Evolutionary conservation across 2,113 vertebrate genomes (phyloP), one percentile per base, ranked within the genome.

Genomic region (Ascaphus truei): DNA sequence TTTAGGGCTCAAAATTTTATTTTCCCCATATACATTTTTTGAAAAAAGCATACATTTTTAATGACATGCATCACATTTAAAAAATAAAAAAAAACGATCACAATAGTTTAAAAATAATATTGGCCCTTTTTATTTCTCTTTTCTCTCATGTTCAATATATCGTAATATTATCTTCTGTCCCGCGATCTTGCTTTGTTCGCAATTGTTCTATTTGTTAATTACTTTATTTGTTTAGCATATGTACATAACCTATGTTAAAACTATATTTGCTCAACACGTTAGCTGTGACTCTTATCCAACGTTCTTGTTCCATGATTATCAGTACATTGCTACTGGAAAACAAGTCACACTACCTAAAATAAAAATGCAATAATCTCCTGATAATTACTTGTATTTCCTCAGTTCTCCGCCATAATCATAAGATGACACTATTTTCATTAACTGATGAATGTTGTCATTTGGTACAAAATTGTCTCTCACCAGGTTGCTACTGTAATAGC

Each of bases 401-500:
- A n/a, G 50, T 53, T 53, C 12, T n/a, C 5, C 5, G 22, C 5
- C 22, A 7, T 30, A 53, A 30, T 53, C 25, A 53, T 12, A 29
- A 53, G 50, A 53, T 53, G 50, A 53, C 29, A 53, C 25, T 29
- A 53, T 53, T 53, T 53, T 2, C 26, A 53, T 30, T 53, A 30
- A 53, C 11, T 30, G 50, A 30, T 53, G 50, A 53, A 53, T 30
- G 37, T 39, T 39, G 12, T 39, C 37, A 15, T 39, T 39, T 39
- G 50, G 29, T 53, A 30, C 15, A 30, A 29, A n/a, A 53, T 53
- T 25, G 29, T 53, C 50, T 53, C 50, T 53, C 50, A 30, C 25
- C 50, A 53, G 50, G 50, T 15, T 30, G 50, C 50, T 53, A n/a
- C n/a, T n/a, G n/a, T n/a, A 53, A 53, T 53, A 53, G 50, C 50